phyloP scores from a whole-genome alignment of 2,797 vertebrate genomes.

The Sitta carolinensis region DNA sequence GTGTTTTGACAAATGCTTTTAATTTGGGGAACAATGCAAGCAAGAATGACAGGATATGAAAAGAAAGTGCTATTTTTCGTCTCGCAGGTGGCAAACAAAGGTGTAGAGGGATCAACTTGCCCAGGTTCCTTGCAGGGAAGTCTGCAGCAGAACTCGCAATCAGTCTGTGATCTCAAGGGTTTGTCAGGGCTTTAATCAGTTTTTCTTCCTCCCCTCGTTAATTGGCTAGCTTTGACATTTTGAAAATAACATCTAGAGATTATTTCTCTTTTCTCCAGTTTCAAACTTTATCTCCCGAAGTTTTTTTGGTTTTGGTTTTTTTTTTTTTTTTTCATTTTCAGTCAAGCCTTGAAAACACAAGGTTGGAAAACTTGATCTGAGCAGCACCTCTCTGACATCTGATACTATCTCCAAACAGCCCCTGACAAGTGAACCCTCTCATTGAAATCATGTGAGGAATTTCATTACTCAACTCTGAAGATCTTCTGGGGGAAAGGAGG shows the following conservation, averaged over 20 bases:
- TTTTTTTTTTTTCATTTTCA: neutral
- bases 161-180: neutral
- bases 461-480: conserved; percentile 60
- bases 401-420: conserved; percentile 51
- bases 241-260: neutral
- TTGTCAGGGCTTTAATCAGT: conserved; percentile 5
- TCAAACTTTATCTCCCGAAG: neutral
- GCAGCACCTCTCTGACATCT: conserved; percentile 55
- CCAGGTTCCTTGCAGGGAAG: neutral
- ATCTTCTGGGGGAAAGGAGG: conserved; percentile 60
- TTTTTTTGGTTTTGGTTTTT: neutral
- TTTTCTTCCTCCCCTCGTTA: neutral
- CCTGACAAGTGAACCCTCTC: conserved; percentile 62
- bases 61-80: conserved; percentile 8
- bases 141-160: neutral
- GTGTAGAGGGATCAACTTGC: neutral
- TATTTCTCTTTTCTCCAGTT: neutral
- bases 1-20: conserved; percentile 49
- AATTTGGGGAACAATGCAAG: conserved; percentile 9
- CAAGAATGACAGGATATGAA: conserved; percentile 34
- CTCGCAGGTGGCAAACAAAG: neutral
- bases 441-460: conserved; percentile 66
- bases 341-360: neutral
- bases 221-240: neutral
- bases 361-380: conserved; percentile 10